phyloP scores from a whole-genome alignment of 1,140 invertebrate species.

The Coelopa frigida region DNA sequence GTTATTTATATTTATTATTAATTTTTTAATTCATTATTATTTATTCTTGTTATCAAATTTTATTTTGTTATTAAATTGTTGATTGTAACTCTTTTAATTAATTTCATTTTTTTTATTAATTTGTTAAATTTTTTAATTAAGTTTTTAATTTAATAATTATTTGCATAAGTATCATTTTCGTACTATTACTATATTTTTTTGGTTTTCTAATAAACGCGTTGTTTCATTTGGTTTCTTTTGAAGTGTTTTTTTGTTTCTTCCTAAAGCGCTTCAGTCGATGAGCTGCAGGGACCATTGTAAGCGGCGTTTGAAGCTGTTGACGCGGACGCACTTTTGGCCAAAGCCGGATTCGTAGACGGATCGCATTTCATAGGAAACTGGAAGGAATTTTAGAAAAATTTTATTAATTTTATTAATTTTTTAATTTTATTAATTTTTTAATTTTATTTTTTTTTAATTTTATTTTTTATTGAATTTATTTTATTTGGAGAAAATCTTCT shows the following conservation, averaged over 20 bases:
- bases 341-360: background rate
- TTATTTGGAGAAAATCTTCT: conserved; percentile 11
- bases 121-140: conserved; percentile 4
- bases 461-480: background rate
- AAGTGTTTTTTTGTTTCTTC: conserved; percentile 7
- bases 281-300: conserved; percentile 41
- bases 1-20: conserved; percentile 6
- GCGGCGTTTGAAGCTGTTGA: conserved; percentile 14
- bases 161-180: background rate
- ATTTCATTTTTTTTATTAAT: background rate
- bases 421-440: background rate
- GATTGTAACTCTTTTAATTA: conserved; percentile 8
- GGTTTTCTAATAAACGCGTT: conserved; percentile 3
- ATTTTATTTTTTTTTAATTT: no score
- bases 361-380: background rate
- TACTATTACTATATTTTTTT: background rate
- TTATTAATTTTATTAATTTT: background rate
- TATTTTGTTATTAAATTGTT: conserved; percentile 3
- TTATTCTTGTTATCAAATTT: conserved; percentile 6
- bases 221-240: background rate
- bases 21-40: conserved; percentile 10
- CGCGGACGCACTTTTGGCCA: background rate
- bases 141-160: background rate
- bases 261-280: conserved; percentile 40
- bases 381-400: background rate